phyloP scores from a whole-genome alignment of 2,113 vertebrate species.

The Oncorhynchus tshawytscha region DNA sequence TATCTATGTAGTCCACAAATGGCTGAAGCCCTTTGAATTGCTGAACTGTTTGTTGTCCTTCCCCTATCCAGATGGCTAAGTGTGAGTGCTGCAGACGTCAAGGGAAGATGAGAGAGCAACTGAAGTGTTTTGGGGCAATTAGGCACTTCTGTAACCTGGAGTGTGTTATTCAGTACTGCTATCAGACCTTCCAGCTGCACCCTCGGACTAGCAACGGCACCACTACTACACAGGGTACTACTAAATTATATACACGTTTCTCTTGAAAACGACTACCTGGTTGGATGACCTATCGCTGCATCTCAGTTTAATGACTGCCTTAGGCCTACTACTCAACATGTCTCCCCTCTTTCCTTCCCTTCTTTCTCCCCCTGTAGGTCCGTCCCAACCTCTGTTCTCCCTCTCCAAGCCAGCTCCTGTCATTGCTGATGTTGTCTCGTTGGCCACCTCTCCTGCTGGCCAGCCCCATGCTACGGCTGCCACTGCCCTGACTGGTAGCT shows the following conservation, averaged over 20 bases:
- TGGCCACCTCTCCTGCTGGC: constrained; percentile 86
- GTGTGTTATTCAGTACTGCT: constrained; percentile 90
- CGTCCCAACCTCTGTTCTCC: constrained; percentile 47
- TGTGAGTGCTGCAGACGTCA: constrained; percentile 93
- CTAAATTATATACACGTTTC: too few relatives aligned
- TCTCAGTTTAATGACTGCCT: too few relatives aligned
- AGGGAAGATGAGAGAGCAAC: constrained; percentile 87
- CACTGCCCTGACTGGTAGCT: constrained; percentile 85
- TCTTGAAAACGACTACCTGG: too few relatives aligned
- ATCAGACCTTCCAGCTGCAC: constrained; percentile 68
- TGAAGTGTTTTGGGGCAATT: constrained; percentile 89
- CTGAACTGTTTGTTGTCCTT: too few relatives aligned
- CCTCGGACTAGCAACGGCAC: constrained; percentile 55
- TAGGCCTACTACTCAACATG: background rate
- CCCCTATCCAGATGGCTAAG: constrained; percentile 84
- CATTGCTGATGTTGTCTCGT: constrained; percentile 91
- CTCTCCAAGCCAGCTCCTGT: constrained; percentile 85
- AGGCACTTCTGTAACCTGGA: constrained; percentile 93
- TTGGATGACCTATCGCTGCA: too few relatives aligned
- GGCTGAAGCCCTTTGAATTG: too few relatives aligned
- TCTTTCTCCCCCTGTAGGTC: background rate
- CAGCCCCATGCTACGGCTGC: constrained; percentile 86
- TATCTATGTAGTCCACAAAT: too few relatives aligned
- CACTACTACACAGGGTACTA: constrained; percentile 44
- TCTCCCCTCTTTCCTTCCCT: background rate